Conservation (phyloP, 2,888 invertebrate genomes). For the Eumerus sabulonum region DNA sequence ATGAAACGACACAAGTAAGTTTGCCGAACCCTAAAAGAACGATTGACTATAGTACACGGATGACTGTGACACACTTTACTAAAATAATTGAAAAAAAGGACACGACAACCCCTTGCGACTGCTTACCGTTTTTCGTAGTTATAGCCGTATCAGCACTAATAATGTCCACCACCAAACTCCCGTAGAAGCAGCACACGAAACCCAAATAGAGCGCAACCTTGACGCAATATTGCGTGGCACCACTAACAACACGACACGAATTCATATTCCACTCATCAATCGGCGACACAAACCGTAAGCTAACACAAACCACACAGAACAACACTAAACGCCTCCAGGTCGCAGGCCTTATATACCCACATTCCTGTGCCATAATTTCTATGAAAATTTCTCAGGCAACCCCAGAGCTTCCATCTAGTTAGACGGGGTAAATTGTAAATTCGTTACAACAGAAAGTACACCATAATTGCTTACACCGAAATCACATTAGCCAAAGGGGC, state of each 20-base stretch:
- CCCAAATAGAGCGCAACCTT: conserved; percentile 39
- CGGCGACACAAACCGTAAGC: not conserved
- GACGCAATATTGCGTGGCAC: conserved; percentile 54
- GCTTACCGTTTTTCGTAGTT: conserved; percentile 50
- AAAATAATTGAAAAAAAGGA: too few species aligned
- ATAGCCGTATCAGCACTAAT: conserved; percentile 53
- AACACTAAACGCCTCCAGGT: conserved; percentile 37
- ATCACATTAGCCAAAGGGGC: conserved; percentile 62
- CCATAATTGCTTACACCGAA: conserved; percentile 65
- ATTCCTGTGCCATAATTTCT: conserved; percentile 39
- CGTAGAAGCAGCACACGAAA: conserved; percentile 38
- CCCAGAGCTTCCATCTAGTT: conserved; percentile 19
- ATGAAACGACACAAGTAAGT: too few species aligned
- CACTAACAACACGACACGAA: conserved; percentile 57
- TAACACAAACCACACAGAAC: conserved; percentile 29
- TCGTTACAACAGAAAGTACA: conserved; percentile 39
- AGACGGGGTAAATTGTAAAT: conserved; percentile 15
- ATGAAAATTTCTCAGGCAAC: conserved; percentile 43
- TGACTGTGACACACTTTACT: too few species aligned
- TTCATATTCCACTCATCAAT: conserved; percentile 43
- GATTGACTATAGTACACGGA: too few species aligned
- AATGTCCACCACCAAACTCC: conserved; percentile 13
- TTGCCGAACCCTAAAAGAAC: too few species aligned
- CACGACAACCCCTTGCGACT: too few species aligned
- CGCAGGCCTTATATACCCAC: conserved; percentile 47